phyloP scores from a whole-genome alignment of 2,797 vertebrate genomes.

The Arrhamphus sclerolepis region DNA sequence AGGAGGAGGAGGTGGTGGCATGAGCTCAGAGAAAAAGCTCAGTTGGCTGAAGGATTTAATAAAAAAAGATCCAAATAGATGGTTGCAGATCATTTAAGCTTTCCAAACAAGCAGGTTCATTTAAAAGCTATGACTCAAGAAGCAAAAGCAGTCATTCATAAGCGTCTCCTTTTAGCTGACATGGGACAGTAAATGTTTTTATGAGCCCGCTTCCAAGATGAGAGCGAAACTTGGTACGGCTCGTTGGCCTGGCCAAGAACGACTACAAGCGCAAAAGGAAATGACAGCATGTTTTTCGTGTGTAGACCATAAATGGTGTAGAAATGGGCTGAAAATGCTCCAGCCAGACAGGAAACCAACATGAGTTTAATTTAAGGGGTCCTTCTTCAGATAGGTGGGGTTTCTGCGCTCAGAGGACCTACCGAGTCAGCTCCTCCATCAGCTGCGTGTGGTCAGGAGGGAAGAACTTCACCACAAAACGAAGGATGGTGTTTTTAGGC shows the following conservation, averaged over 20 bases:
- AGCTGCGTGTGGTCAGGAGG: slow-evolving; percentile 94
- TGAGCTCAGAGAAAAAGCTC: background rate
- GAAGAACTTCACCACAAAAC: slow-evolving; percentile 98
- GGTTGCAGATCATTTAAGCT: too few species aligned
- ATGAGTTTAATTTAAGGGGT: slow-evolving; percentile 14
- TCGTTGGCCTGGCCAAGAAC: background rate
- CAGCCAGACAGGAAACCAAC: slow-evolving; percentile 12
- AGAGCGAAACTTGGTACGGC: background rate
- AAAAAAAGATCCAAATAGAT: too few species aligned
- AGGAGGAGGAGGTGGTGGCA: background rate
- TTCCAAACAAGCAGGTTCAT: slow-evolving; percentile 1
- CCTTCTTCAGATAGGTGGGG: slow-evolving; percentile 26
- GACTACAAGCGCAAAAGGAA: slow-evolving; percentile 14
- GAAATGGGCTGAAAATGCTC: slow-evolving; percentile 10
- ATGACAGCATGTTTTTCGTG: slow-evolving; percentile 11
- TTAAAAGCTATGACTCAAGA: slow-evolving; percentile 3
- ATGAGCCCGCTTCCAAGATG: slow-evolving; percentile 31
- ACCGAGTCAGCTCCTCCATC: slow-evolving; percentile 97
- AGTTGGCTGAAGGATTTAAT: background rate
- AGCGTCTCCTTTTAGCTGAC: slow-evolving; percentile 23
- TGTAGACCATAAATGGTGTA: slow-evolving; percentile 15
- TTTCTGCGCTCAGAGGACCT: slow-evolving; percentile 47
- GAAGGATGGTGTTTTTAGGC: slow-evolving; percentile 92
- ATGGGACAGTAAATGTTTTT: slow-evolving; percentile 28
- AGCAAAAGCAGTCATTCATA: background rate